These are phyloP conservation scores for Chiroxiphia lanceolata DNA, from an alignment of 2,797 vertebrate species.

Conservation along the genomic window DNA sequence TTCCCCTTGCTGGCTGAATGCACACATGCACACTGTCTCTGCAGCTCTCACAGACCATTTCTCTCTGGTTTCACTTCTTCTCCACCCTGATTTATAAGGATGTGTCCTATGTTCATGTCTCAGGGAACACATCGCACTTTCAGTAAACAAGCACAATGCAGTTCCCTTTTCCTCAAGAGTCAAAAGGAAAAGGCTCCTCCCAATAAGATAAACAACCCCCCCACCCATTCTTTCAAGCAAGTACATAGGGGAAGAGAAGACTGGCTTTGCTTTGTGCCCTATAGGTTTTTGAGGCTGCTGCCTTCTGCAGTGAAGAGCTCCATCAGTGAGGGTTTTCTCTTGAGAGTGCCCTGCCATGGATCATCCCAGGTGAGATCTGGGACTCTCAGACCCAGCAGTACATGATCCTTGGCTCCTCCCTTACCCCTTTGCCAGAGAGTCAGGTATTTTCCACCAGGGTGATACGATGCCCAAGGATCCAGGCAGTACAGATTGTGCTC, in stretches of 20 bases:
- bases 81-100: slow-evolving; percentile 24
- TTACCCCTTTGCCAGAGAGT: neutral
- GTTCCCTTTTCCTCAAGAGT: slow-evolving; percentile 12
- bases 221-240: neutral
- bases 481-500: neutral
- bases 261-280: neutral
- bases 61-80: neutral
- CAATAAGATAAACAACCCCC: slow-evolving; percentile 21
- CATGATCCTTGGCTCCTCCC: neutral
- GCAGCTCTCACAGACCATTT: neutral
- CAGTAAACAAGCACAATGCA: slow-evolving; percentile 2
- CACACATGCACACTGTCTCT: neutral
- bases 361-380: neutral
- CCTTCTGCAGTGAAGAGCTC: neutral
- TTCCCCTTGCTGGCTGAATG: slow-evolving; percentile 37
- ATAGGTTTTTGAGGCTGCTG: neutral
- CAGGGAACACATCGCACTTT: neutral
- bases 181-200: slow-evolving; percentile 46
- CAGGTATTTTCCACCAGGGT: neutral
- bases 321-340: neutral
- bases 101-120: neutral
- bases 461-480: neutral
- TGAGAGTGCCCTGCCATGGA: neutral
- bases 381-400: neutral
- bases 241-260: neutral